These are phyloP conservation scores for Drosophila bocqueti DNA, from an alignment of 1,140 invertebrate species.

Conservation along the genomic window DNA sequence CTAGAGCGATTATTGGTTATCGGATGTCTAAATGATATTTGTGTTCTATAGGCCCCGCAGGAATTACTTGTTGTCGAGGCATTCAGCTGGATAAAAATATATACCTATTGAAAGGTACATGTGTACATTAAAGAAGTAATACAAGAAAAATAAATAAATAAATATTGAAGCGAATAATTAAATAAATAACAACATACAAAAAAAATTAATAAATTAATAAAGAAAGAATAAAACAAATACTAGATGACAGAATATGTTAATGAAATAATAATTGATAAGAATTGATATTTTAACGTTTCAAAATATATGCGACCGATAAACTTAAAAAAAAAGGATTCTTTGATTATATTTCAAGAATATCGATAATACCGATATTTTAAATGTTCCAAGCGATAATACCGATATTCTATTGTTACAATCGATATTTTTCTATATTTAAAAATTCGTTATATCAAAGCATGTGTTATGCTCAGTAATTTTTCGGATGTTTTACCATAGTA, in stretches of 20 bases:
- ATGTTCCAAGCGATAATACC: too few species aligned
- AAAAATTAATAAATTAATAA: not conserved
- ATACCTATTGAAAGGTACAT: not conserved
- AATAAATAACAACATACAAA: not conserved
- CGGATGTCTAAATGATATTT: conserved; percentile 15
- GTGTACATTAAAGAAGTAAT: too few species aligned
- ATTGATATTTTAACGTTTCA: not conserved
- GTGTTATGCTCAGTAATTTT: too few species aligned
- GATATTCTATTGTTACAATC: too few species aligned
- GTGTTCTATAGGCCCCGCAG: conserved; percentile 3
- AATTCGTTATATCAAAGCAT: too few species aligned
- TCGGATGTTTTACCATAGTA: too few species aligned
- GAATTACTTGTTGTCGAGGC: not conserved
- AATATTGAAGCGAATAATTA: not conserved
- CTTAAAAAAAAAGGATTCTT: too few species aligned
- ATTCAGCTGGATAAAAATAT: not conserved
- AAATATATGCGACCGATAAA: too few species aligned
- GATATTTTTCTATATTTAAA: too few species aligned
- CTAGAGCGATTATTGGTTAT: conserved; percentile 17
- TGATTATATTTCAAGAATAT: too few species aligned
- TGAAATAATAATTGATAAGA: not conserved
- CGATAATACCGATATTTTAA: too few species aligned
- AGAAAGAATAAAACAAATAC: not conserved
- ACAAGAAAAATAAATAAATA: not conserved
- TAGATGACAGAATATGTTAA: too few species aligned